Base-by-base conservation (phyloP, 2,888 invertebrate genomes). In the Diadromus collaris region DNA sequence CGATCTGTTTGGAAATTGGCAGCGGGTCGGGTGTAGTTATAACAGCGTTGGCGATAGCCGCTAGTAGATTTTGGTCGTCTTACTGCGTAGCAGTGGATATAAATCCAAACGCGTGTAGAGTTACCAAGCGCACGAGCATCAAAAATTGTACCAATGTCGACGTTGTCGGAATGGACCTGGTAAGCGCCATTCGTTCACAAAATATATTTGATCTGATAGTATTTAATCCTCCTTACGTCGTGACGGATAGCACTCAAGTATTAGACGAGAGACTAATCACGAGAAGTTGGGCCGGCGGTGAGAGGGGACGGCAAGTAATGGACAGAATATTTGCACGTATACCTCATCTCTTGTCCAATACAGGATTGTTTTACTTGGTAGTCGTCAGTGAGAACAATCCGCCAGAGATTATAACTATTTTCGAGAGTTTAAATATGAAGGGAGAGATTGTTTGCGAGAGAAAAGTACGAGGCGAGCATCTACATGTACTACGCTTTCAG, bases 181-280 rank as follows among this genome's bases (percentile, higher is more conserved):
- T 92, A 5, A 90, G 90, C 83, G 91, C 93, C 80, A 92, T 97
- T 71, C 89, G 90, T 34, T 88, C 91, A 73, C 91, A 78, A 24
- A 72, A 92, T 63, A 86, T 92, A 24, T 95, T 98, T 85, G 99
- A 99, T 93, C 86, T 99, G 27, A 92, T 99, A 72, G 89, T 99
- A 69, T 99, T 99, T 88, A 99, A 99, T 93, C 99, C 99, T 1
- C 99, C 99, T 0, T 99, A 99, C 92, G 99, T 99, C 51, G 96
- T 97, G 0, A 98, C 98, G 0, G 94, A 95, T 9, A 92, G 94
- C 58, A 91, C 93, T 19, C 98, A 98, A 91, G 93, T 96, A 69
- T 60, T 44, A 75, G 90, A 90, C 19, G 89, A 91, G 0, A 90
- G 85, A 69, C 92, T 93, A 75, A 92, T 95, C 68, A 91, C 92